A percentile compares a stretch with the other conserved stretches of the same genome.
phyloP scores from a whole-genome alignment of 2,888 invertebrate species.

The Microctonus aethiopoides region DNA sequence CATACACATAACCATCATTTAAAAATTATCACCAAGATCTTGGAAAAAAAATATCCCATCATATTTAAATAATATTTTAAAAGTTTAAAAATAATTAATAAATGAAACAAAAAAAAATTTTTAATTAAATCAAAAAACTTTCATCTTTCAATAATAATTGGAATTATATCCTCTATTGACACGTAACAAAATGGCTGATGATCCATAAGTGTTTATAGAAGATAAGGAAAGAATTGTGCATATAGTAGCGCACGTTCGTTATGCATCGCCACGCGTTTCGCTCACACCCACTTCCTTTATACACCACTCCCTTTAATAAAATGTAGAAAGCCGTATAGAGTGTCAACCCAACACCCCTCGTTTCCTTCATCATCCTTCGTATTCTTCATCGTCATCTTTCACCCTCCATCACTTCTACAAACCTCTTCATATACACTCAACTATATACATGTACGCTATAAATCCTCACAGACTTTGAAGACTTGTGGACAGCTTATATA shows the following conservation, averaged over 20 bases:
- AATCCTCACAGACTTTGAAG: conserved; percentile 35
- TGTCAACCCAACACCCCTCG: background rate
- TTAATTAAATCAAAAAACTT: background rate
- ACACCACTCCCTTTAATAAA: conserved; percentile 62
- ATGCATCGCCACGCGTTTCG: conserved; percentile 64
- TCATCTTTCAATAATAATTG: background rate
- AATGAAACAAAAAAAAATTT: no score
- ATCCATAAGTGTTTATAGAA: background rate
- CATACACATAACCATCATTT: background rate
- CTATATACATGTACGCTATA: background rate
- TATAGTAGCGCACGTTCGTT: conserved; percentile 50
- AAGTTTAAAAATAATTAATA: no score
- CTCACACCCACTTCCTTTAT: conserved; percentile 68
- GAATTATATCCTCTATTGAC: background rate
- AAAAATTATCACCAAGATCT: background rate
- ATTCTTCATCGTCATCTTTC: background rate
- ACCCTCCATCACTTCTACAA: background rate
- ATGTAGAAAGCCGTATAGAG: background rate
- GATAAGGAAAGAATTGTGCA: conserved; percentile 16
- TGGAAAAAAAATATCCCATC: no score
- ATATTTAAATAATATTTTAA: no score
- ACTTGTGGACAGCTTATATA: conserved; percentile 29
- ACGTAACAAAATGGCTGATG: conserved; percentile 36
- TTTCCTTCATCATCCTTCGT: background rate
- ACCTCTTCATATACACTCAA: conserved; percentile 14